These are phyloP conservation scores for Gymnocheta viridis DNA, from an alignment of 2,888 invertebrate species.

Conservation along the genomic window DNA sequence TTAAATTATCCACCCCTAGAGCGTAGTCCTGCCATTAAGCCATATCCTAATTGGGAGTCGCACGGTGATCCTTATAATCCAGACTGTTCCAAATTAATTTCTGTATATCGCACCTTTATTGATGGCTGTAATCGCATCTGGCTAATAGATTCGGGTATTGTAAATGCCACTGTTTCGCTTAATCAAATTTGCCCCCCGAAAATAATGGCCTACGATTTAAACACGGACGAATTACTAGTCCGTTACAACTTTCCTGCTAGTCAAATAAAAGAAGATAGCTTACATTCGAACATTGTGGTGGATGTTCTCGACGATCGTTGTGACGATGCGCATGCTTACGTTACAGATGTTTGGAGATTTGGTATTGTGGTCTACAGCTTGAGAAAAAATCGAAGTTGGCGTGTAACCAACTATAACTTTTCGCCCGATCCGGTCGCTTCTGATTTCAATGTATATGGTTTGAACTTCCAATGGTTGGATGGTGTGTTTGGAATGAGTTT, in stretches of 20 bases:
- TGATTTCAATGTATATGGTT: constrained; percentile 88
- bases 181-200: constrained; percentile 89
- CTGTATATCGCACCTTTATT: constrained; percentile 89
- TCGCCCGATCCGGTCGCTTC: constrained; percentile 83
- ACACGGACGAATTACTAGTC: constrained; percentile 84
- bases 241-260: constrained; percentile 86
- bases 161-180: constrained; percentile 86
- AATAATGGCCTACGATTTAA: constrained; percentile 87
- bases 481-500: constrained; percentile 90
- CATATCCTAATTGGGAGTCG: constrained; percentile 88
- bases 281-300: constrained; percentile 84
- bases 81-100: constrained; percentile 87
- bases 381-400: constrained; percentile 79
- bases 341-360: constrained; percentile 86
- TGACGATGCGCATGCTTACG: constrained; percentile 84
- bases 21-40: constrained; percentile 86
- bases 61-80: constrained; percentile 79
- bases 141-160: constrained; percentile 91
- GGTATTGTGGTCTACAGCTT: constrained; percentile 82
- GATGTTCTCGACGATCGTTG: constrained; percentile 84
- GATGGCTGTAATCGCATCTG: constrained; percentile 90
- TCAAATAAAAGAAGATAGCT: constrained; percentile 86
- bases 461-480: constrained; percentile 92
- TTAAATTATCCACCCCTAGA: constrained; percentile 84
- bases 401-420: constrained; percentile 79